Base-by-base conservation (phyloP, 2,888 invertebrate species). In the Amiota mariae region DNA sequence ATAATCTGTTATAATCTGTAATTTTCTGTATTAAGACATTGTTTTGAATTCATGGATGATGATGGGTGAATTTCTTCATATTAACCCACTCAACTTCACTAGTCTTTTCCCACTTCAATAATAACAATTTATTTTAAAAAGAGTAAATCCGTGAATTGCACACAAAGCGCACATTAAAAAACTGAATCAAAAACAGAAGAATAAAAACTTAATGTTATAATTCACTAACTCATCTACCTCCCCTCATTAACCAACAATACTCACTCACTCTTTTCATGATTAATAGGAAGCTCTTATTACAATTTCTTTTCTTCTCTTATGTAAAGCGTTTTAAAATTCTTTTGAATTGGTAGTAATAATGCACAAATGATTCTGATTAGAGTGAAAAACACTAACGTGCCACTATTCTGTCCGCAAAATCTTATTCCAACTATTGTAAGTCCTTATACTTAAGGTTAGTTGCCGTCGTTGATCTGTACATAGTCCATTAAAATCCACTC, bases 401-500 rank as follows among this genome's bases (percentile, higher is more conserved):
- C 46, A 18, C 9, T 51, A 20, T 51, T 20, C 18, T 54, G 24
- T 54, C 12, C 24, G 18, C 46, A 63, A 46, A 2, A 36, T 36
- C 2, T 36, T 36, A 36, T 36, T 36, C 36, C 36, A 36, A 36
- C 36, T 36, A 36, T 36, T 36, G 36, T 36, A 36, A 36, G 36
- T 36, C 8, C 36, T 36, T 36, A 36, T 36, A 6, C 36, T 36
- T 36, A 36, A 36, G 36, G 36, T 36, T 36, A 36, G 36, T 36
- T 36, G 36, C 36, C 36, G 74, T 76, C 70, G 81, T 71, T 49
- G 36, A 54, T 70, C 49, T 36, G 70, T 49, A 10, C 67, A 13
- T 56, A 79, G 84, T 85, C 85, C 83, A 83, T 83, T 83, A 83
- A 85, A 85, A 83, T 83, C 80, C 82, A 84, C 85, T 83, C 82